phyloP scores from a whole-genome alignment of 1,140 invertebrate species.

The Magallana angulata region DNA sequence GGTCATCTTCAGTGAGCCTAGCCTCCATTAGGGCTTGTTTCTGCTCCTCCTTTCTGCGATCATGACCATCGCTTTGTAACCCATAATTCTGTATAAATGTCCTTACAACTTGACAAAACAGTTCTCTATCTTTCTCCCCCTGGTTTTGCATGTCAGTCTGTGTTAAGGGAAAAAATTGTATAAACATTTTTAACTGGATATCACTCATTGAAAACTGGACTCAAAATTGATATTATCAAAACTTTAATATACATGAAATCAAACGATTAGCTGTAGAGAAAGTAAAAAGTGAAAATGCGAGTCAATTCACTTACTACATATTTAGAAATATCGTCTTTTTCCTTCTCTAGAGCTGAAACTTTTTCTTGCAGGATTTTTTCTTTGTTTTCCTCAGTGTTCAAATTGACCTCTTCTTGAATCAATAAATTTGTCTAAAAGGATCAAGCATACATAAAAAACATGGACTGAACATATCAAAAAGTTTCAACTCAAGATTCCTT shows the following conservation, averaged over 20 bases:
- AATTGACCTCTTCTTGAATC: constrained; percentile 49
- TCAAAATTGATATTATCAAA: too few species aligned
- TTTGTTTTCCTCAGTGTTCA: constrained; percentile 41
- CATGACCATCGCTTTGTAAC: constrained; percentile 38
- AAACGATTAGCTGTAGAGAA: too few species aligned
- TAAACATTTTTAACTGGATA: neutral
- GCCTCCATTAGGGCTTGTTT: neutral
- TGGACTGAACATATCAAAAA: too few species aligned
- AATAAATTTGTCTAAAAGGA: neutral
- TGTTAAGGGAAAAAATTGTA: neutral
- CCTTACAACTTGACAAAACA: constrained; percentile 46
- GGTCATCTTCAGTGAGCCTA: neutral
- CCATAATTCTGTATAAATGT: constrained; percentile 47
- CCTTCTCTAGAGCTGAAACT: neutral
- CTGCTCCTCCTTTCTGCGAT: constrained; percentile 42
- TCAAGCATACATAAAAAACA: neutral
- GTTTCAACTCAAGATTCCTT: too few species aligned
- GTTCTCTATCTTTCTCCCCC: constrained; percentile 28
- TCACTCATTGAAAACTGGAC: too few species aligned
- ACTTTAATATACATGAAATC: too few species aligned
- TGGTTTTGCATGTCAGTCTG: neutral
- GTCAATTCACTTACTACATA: neutral
- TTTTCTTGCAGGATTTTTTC: constrained; percentile 40
- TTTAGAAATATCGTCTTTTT: neutral
- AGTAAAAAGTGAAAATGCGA: too few species aligned